Evolutionary conservation across 2,797 vertebrate species (phyloP).

Genomic region (Cyclopterus lumpus): DNA sequence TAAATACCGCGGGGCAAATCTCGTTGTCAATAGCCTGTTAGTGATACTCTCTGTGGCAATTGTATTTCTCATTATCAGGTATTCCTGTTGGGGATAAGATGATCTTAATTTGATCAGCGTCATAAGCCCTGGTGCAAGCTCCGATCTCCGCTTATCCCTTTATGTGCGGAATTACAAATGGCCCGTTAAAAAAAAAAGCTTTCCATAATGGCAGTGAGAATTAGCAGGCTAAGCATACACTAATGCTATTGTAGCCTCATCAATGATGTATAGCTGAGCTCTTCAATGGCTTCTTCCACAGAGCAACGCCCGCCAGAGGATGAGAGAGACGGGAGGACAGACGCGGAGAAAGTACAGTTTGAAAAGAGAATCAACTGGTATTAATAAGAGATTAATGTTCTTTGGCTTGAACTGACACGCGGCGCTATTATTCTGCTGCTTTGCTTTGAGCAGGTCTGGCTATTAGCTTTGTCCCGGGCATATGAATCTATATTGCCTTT

Average conservation of each 20-base stretch:
- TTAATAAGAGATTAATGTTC: constrained; percentile 80
- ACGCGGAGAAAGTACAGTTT: constrained; percentile 62
- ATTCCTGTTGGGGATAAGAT: constrained; percentile 71
- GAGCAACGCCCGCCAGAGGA: constrained; percentile 59
- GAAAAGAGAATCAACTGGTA: constrained; percentile 76
- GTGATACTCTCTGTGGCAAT: constrained; percentile 52
- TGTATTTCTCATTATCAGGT: constrained; percentile 72
- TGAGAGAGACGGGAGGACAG: constrained; percentile 40
- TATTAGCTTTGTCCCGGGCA: constrained; percentile 74
- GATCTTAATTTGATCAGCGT: constrained; percentile 77
- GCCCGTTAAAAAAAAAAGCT: constrained; percentile 68
- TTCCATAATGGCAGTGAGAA: constrained; percentile 74
- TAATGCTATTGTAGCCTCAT: constrained; percentile 81
- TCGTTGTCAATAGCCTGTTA: constrained; percentile 71
- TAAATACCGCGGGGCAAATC: constrained; percentile 55
- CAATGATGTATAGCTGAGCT: constrained; percentile 79
- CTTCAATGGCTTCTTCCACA: constrained; percentile 67
- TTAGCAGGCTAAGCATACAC: constrained; percentile 77
- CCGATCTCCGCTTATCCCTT: constrained; percentile 74
- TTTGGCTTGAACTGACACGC: constrained; percentile 67
- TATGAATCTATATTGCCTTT: constrained; percentile 79
- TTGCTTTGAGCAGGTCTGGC: constrained; percentile 66
- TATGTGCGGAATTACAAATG: constrained; percentile 75
- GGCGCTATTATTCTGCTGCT: constrained; percentile 67
- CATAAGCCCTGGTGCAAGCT: constrained; percentile 64